Base-by-base conservation (phyloP, 2,888 invertebrate species). In the Agrochola circellaris region DNA sequence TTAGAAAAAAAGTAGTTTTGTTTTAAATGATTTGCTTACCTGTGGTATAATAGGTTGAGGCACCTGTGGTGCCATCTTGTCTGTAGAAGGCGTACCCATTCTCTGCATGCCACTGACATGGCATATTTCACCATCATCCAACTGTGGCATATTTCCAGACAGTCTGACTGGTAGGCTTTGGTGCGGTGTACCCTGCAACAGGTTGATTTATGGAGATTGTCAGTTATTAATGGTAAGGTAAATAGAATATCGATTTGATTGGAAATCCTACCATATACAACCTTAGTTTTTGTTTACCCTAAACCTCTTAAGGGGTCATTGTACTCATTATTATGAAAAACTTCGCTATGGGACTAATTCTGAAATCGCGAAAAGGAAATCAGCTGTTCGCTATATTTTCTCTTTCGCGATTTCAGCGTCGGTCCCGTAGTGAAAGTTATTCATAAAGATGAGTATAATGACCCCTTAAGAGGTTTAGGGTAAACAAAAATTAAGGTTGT, bases 41-140 rank as follows among this genome's bases (percentile, higher is more conserved):
- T 81, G 62, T 51, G 62, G 62, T 56, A 64, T 38, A 42, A 56
- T 23, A 30, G 45, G 2, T 73, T 80, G 77, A 11, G 34, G 13
- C 26, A 79, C 76, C 67, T 87, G 80, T 23, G 64, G 2, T 62
- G 66, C 76, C 30, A 81, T 45, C 17, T 78, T 89, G 30, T 88
- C 82, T 11, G 62, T 42, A 1, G 77, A 58, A 34, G 86, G 56
- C 11, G 62, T 42, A 38, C 58, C 23, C 26, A 79, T 34, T 42
- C 70, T 78, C 51, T 85, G 85, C 51, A 73, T 61, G 5, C 81
- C 75, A 68, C 75, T 82, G 5, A 79, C 54, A 58, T 77, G 77
- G 68, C 80, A 83, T 3, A 77, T n/a, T 11, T 89, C 84, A 62
- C 54, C 56, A 1, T 84, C 79, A 20, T 88, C 86, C 7, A 83